Base-by-base conservation (phyloP, 2,797 vertebrate species). In the Phataginus tetradactyla region DNA sequence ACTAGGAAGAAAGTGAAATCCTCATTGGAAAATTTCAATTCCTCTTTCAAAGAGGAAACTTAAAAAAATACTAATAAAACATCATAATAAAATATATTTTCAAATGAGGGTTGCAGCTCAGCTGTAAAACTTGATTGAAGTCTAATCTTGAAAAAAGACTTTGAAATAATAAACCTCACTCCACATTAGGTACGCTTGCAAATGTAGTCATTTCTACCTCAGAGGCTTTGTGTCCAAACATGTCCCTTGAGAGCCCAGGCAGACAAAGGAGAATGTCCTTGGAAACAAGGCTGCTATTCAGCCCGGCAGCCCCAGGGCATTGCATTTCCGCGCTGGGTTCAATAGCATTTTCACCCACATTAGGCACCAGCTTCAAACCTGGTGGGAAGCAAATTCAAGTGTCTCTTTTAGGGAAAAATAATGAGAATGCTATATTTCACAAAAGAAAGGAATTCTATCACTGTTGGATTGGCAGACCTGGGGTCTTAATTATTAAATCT, bases 181-280 rank as follows among this genome's bases (percentile, higher is more conserved):
- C 87, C 85, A 92, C 92, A 95, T 96, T 90, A 97, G 93, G 89
- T 91, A 92, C 1, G 45, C 85, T 87, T 84, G 92, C 95, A 75
- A 97, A 93, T 80, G 92, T 95, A 95, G 97, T 97, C 69, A 95
- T 98, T 97, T 97, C 94, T 96, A 97, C 96, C 97, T 97, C 93
- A 96, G 96, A 93, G 83, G 92, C 85, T 96, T 96, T 98, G 97
- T 96, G 92, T 97, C 97, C 95, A 97, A 96, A 97, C 96, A 97
- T 98, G 97, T 97, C 97, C 97, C 95, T 86, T 86, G 97, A 97
- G 97, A 97, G 92, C 51, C 61, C 57, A 3, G 77, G 86, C 84
- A 59, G 95, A 98, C 97, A 98, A 96, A 96, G 93, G 90, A 88
- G 93, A 91, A 55, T 59, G 90, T 72, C 85, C 75, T 53, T 69